Evolutionary conservation across 1,140 invertebrate species (phyloP), one percentile per base, ranked within the genome.

Genomic region (Monomorium pharaonis): DNA sequence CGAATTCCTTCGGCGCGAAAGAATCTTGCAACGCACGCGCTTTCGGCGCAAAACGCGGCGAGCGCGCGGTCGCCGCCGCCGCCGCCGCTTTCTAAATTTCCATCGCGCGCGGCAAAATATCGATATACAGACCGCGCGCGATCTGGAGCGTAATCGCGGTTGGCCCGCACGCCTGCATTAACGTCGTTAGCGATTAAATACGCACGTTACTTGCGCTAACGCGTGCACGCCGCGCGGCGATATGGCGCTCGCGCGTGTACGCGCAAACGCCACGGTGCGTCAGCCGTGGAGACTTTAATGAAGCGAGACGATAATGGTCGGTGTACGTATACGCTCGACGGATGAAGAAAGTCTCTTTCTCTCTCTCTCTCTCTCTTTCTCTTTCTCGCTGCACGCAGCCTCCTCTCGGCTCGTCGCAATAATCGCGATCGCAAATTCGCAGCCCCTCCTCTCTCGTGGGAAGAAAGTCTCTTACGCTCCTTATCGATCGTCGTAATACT

Each of bases 381-480:
- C n/a, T n/a, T n/a, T n/a, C n/a, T n/a, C 4, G 37, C 4, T 37
- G 37, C 37, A 14, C 47, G 54, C 33, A 63, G 33, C 24, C 54
- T 51, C 30, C 54, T 44, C 27, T 76, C 74, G 75, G 44, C 56
- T 21, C 76, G 60, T 30, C 14, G 44, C 27, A 37, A 72, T 33
- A 58, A 83, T 83, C 67, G 51, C 67, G 37, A 83, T 81, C 51
- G 16, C 4, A 4, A 6, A 1, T 16, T 60, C 18, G 3, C 18
- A 3, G 14, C 21, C 37, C 62, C 9, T 16, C 16, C 24, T 44
- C 21, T 30, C 44, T 56, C 51, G 78, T 72, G 37, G 78, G 49
- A 83, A 83, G 78, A 83, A 83, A 83, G 78, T 58, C n/a, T n/a
- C n/a, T n/a, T 83, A 74, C 24, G 67, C 67, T 51, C n/a, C 67